Percentiles rank a stretch among this genome's conserved stretches.
Evolutionary conservation across 2,797 vertebrate genomes (phyloP).

Genomic region (Sus cebifrons): DNA sequence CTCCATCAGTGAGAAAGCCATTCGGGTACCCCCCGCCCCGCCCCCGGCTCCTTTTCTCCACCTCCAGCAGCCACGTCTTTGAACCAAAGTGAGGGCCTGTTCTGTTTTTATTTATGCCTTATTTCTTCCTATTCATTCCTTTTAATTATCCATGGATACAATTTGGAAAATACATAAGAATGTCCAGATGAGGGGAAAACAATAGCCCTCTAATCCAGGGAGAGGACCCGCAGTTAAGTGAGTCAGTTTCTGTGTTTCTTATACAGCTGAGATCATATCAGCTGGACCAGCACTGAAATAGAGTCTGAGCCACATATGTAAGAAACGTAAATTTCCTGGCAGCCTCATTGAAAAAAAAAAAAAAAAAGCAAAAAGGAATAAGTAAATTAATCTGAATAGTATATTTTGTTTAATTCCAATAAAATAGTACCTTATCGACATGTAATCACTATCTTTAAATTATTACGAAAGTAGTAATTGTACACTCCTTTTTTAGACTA

Average conservation of each 20-base stretch:
- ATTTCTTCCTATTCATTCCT: conserved; percentile 48
- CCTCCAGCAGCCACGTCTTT: neutral
- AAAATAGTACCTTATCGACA: conserved; percentile 8
- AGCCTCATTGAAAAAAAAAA: conserved; percentile 36
- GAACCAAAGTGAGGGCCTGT: conserved; percentile 37
- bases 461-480: neutral
- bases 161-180: conserved; percentile 54
- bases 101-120: conserved; percentile 16
- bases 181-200: neutral
- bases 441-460: conserved; percentile 44
- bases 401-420: conserved; percentile 55
- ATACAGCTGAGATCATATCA: neutral
- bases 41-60: neutral
- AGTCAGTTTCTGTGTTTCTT: neutral
- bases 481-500: neutral
- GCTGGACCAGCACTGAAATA: neutral
- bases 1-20: conserved; percentile 27
- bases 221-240: neutral
- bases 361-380: conserved; percentile 34
- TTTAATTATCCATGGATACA: conserved; percentile 64
- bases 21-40: neutral
- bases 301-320: neutral
- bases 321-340: conserved; percentile 30
- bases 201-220: neutral
- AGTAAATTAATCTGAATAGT: conserved; percentile 23